Percentiles rank a stretch among this genome's conserved stretches.
Conservation (phyloP, 2,888 invertebrate species). For the Asteroscopus sphinx region DNA sequence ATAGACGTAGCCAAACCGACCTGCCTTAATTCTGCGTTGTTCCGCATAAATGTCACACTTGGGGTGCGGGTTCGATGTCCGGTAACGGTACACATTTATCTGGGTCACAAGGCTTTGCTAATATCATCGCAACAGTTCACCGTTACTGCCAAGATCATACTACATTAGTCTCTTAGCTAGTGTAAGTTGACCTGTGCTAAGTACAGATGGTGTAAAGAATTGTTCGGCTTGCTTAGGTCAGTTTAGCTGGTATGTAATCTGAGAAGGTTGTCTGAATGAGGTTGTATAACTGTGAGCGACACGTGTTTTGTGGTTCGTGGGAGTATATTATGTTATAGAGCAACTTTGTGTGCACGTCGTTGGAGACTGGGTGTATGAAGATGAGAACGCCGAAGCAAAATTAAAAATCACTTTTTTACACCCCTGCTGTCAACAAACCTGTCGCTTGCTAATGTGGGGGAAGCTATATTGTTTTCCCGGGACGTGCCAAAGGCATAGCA, state of each 20-base stretch:
- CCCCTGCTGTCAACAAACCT: no score
- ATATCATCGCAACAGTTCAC: conserved; percentile 78
- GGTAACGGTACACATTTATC: conserved; percentile 79
- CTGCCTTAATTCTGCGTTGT: conserved; percentile 56
- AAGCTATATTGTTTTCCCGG: no score
- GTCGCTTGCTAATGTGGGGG: no score
- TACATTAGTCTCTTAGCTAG: conserved; percentile 68
- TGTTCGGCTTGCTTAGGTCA: conserved; percentile 53
- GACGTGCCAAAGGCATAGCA: no score
- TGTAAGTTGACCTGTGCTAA: conserved; percentile 53
- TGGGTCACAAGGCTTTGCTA: conserved; percentile 88
- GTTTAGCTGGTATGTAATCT: conserved; percentile 64
- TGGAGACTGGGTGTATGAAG: conserved; percentile 12
- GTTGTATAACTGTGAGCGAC: conserved; percentile 76
- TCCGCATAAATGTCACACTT: conserved; percentile 62
- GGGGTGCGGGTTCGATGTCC: conserved; percentile 80
- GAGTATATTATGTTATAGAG: conserved; percentile 47
- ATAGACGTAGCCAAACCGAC: conserved; percentile 32
- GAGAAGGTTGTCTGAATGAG: conserved; percentile 75
- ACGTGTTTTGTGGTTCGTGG: conserved; percentile 64
- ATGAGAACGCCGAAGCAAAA: background rate
- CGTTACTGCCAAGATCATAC: conserved; percentile 78
- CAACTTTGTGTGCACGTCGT: conserved; percentile 24
- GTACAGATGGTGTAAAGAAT: conserved; percentile 22
- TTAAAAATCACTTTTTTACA: background rate